Conservation (phyloP, 2,888 invertebrate genomes). For the Thecophora atra region DNA sequence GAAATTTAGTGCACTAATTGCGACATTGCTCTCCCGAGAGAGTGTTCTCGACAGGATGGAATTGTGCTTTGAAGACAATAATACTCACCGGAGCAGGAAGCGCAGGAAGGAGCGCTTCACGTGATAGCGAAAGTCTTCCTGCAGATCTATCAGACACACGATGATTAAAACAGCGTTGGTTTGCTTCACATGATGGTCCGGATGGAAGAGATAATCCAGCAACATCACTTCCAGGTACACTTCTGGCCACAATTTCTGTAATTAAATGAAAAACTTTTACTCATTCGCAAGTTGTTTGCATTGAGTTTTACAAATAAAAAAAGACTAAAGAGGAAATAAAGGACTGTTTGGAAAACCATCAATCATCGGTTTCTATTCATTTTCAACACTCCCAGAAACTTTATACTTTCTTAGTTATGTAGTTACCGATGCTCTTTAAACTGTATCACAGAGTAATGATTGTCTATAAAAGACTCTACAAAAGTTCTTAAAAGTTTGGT, state of each 20-base stretch:
- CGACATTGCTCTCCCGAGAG: background rate
- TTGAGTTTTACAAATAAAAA: too few species aligned
- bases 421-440: too few species aligned
- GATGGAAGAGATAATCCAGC: constrained; percentile 65
- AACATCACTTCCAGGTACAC: constrained; percentile 64
- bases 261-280: constrained; percentile 31
- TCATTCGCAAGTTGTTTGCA: too few species aligned
- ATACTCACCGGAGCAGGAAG: constrained; percentile 61
- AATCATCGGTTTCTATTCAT: too few species aligned
- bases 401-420: too few species aligned
- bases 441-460: too few species aligned
- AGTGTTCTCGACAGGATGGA: background rate
- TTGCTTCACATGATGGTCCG: constrained; percentile 56
- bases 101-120: constrained; percentile 64
- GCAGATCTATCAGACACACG: constrained; percentile 64
- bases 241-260: constrained; percentile 63
- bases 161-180: constrained; percentile 61
- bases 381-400: too few species aligned
- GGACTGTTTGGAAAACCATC: background rate
- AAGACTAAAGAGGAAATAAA: too few species aligned
- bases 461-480: too few species aligned
- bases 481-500: too few species aligned
- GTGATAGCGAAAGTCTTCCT: constrained; percentile 65
- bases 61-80: background rate
- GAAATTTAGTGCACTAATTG: background rate